These are phyloP conservation scores for Pristionchus mayeri DNA, from an alignment of 2,888 invertebrate genomes.

Conservation along the genomic window DNA sequence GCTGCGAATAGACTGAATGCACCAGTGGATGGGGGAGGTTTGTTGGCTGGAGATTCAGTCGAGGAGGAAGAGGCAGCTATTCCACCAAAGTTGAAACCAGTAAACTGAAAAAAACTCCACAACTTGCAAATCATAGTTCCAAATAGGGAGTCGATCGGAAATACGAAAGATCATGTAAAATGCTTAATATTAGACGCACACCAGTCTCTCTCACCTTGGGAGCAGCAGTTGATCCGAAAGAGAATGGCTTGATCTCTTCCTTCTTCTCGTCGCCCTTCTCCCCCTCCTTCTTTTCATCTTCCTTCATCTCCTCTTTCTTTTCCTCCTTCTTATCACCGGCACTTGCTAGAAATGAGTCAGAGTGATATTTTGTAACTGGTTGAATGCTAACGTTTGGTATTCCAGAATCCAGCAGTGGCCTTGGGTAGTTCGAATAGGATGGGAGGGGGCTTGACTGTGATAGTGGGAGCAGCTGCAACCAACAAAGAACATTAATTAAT, in stretches of 20 bases:
- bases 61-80: background rate
- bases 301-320: background rate
- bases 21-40: background rate
- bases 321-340: background rate
- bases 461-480: slow-evolving; percentile 4
- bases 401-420: slow-evolving; percentile 46
- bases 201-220: slow-evolving; percentile 22
- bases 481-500: background rate
- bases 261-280: slow-evolving; percentile 28
- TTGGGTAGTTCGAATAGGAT: slow-evolving; percentile 46
- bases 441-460: slow-evolving; percentile 40
- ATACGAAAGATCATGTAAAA: too few relatives aligned
- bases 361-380: background rate
- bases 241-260: background rate
- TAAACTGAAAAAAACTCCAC: slow-evolving; percentile 33
- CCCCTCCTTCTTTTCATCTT: slow-evolving; percentile 23
- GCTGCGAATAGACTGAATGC: slow-evolving; percentile 42
- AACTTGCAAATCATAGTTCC: too few relatives aligned
- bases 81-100: slow-evolving; percentile 38
- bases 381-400: background rate
- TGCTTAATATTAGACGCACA: background rate
- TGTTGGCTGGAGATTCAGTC: background rate
- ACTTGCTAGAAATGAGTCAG: background rate
- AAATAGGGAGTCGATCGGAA: too few relatives aligned
- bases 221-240: slow-evolving; percentile 26